Conservation (phyloP, 2,113 vertebrate genomes). For the Pseudonaja textilis region DNA sequence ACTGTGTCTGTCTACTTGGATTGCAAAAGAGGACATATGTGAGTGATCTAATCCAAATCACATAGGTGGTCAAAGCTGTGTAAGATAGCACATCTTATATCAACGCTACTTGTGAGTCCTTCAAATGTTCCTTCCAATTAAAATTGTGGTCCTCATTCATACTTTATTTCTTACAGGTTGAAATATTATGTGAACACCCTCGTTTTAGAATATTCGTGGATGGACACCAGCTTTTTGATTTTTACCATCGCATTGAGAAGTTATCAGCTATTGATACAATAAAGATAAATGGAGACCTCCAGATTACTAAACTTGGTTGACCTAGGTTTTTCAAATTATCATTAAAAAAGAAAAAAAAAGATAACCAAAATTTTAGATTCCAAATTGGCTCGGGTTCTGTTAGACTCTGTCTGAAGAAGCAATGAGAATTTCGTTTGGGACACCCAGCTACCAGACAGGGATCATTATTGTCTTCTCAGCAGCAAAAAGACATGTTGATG, state of each 20-base stretch:
- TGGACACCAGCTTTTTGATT: conserved; percentile 99
- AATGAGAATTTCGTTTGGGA: conserved; percentile 61
- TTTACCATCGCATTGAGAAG: conserved; percentile 95
- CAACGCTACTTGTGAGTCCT: conserved; percentile 7
- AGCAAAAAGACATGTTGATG: conserved; percentile 65
- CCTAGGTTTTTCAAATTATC: background rate
- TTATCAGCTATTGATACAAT: conserved; percentile 92
- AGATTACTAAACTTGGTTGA: conserved; percentile 97
- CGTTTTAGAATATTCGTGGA: conserved; percentile 98
- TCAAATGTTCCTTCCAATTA: conserved; percentile 19
- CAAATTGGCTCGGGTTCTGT: conserved; percentile 61
- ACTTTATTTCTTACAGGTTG: conserved; percentile 78
- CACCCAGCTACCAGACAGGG: conserved; percentile 61
- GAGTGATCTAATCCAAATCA: background rate
- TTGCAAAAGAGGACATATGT: background rate
- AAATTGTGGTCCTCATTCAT: conserved; percentile 12
- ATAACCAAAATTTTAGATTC: conserved; percentile 51
- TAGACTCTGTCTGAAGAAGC: conserved; percentile 46
- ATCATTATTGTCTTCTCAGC: conserved; percentile 62
- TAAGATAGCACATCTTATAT: background rate
- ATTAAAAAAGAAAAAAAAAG: background rate
- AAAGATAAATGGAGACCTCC: conserved; percentile 93
- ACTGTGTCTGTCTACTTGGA: background rate
- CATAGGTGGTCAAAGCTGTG: background rate
- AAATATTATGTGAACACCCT: conserved; percentile 98